Evolutionary conservation across 1,140 invertebrate genomes (phyloP), one percentile per base, ranked within the genome.

Genomic region (Holcopasites calliopsidis): DNA sequence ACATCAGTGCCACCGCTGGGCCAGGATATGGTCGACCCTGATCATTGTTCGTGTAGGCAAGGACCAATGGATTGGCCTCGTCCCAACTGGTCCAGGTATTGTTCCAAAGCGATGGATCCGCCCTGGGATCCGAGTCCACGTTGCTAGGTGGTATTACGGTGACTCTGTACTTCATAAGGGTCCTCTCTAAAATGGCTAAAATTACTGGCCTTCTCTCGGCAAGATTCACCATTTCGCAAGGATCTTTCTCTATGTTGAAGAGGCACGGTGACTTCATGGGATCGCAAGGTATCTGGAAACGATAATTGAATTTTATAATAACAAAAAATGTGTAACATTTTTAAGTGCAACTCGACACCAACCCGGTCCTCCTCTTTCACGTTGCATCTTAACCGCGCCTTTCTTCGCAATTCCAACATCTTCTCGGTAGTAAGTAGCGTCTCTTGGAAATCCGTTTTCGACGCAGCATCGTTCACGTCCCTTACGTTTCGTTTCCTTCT

Each of bases 221-320:
- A 31, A 97, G 85, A 90, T 97, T 96, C 33, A 93, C 91, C 64
- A 89, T 93, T 88, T 97, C 96, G 84, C 96, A 97, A 0, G 96
- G 96, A 91, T 97, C 96, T 23, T 92, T 89, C 8, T 88, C 88
- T 35, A 97, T 92, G 82, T 97, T 94, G 87, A 95, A 97, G 0
- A 97, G 88, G 84, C 96, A 97, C 3, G 95, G 94, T 5, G 91
- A 86, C 65, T 89, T 72, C 0, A 91, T 49, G 0, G 94, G 92
- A 77, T 94, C 87, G 72, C 95, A 95, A 1, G 72, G 65, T 82
- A 91, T 31, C 88, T 90, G 40, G 10, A 80, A 82, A 66, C 11
- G 28, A n/a, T n/a, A 31, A 62, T 61, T 44, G 1, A 16, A 13
- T 6, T 8, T n/a, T n/a, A n/a, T n/a, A n/a, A n/a, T n/a, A n/a